These are phyloP conservation scores for Pyrrhia umbra DNA, from an alignment of 2,888 invertebrate species.

Conservation along the genomic window DNA sequence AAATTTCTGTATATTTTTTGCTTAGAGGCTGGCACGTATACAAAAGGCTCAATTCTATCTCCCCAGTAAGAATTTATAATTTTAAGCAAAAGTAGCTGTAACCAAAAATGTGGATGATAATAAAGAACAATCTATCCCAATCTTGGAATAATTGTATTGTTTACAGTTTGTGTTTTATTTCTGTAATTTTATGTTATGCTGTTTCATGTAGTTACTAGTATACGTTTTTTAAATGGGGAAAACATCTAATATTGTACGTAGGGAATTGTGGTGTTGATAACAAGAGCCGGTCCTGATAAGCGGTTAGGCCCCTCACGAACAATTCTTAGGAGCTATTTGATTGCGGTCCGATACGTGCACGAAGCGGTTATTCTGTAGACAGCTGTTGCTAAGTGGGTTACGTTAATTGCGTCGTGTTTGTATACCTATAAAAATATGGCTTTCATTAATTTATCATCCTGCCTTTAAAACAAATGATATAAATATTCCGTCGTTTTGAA, in stretches of 20 bases:
- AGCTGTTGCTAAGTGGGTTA: conserved; percentile 16
- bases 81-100: conserved; percentile 55
- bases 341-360: conserved; percentile 28
- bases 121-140: conserved; percentile 56
- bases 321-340: conserved; percentile 39
- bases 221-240: conserved; percentile 3
- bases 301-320: conserved; percentile 50
- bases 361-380: conserved; percentile 8
- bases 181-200: conserved; percentile 12
- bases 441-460: too few species aligned
- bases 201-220: conserved; percentile 2
- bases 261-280: conserved; percentile 42
- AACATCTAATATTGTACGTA: not conserved
- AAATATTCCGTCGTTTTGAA: too few species aligned
- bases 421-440: too few species aligned
- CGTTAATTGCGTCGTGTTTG: too few species aligned
- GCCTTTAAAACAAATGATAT: too few species aligned
- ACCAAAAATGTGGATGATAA: conserved; percentile 56
- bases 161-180: conserved; percentile 54
- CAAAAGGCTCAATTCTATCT: conserved; percentile 18
- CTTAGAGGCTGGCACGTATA: conserved; percentile 22
- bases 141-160: conserved; percentile 60
- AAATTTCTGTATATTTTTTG: conserved; percentile 27
- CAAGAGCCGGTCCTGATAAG: conserved; percentile 43
- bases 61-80: conserved; percentile 36